These are phyloP conservation scores for Bungarus multicinctus DNA, from an alignment of 2,113 vertebrate species.

Conservation along the genomic window DNA sequence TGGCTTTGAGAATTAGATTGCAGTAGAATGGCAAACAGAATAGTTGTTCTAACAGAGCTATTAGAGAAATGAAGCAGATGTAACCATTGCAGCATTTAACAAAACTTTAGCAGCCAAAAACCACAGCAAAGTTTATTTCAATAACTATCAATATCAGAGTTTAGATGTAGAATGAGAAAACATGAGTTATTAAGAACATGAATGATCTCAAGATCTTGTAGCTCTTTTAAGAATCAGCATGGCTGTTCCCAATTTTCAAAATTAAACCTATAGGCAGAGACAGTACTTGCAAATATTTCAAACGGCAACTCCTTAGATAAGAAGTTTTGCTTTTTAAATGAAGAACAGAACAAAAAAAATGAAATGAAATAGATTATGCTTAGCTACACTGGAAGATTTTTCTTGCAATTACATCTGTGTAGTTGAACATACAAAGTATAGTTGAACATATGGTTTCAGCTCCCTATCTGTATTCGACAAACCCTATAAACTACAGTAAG, in stretches of 20 bases:
- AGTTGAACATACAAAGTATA: conserved; percentile 20
- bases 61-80: conserved; percentile 1
- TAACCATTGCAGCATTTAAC: conserved; percentile 24
- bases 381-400: conserved; percentile 14
- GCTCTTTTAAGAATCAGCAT: conserved; percentile 17
- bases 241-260: conserved; percentile 23
- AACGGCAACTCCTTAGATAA: conserved; percentile 39
- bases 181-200: neutral
- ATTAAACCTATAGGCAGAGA: conserved; percentile 42
- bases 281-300: conserved; percentile 42
- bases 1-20: neutral
- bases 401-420: neutral
- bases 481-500: neutral
- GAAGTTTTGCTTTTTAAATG: conserved; percentile 38
- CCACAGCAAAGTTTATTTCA: conserved; percentile 24
- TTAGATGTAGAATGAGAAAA: neutral
- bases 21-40: neutral
- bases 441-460: neutral
- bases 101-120: conserved; percentile 20
- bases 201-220: neutral
- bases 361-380: neutral
- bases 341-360: conserved; percentile 29
- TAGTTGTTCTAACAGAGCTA: neutral
- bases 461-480: conserved; percentile 54
- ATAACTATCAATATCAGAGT: neutral